phyloP scores from a whole-genome alignment of 2,113 vertebrate species.

The Ploceus nigricollis region DNA sequence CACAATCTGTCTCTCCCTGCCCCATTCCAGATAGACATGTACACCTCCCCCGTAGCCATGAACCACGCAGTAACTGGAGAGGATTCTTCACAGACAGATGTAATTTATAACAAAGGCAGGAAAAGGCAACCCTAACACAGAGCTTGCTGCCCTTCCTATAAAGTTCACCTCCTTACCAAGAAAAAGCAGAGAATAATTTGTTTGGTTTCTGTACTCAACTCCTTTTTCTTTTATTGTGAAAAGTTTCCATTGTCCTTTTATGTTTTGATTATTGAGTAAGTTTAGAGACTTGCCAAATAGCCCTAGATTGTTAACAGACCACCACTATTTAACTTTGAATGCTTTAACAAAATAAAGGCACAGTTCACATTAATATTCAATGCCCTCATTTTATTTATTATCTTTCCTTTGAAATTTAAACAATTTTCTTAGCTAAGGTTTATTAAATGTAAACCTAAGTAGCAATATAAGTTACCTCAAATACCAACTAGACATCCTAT shows the following conservation, averaged over 20 bases:
- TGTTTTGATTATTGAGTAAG: constrained; percentile 64
- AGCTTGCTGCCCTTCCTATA: constrained; percentile 54
- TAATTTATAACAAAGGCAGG: constrained; percentile 63
- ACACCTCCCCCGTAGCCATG: neutral
- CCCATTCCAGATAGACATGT: neutral
- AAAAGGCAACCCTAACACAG: constrained; percentile 49
- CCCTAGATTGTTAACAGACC: constrained; percentile 64
- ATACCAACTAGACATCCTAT: constrained; percentile 1
- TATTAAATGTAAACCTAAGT: constrained; percentile 48
- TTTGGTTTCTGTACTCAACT: constrained; percentile 50
- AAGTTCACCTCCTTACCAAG: constrained; percentile 58
- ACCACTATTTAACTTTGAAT: constrained; percentile 57
- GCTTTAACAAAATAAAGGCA: constrained; percentile 51
- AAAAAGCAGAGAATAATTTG: constrained; percentile 51
- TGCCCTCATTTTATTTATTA: constrained; percentile 48
- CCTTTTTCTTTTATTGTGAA: constrained; percentile 57
- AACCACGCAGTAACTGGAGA: constrained; percentile 6
- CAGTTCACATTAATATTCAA: constrained; percentile 35
- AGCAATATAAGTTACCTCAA: constrained; percentile 35
- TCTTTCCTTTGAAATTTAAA: constrained; percentile 62
- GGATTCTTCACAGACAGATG: constrained; percentile 42
- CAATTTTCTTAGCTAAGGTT: constrained; percentile 45
- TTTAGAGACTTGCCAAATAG: constrained; percentile 60
- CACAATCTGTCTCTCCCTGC: neutral
- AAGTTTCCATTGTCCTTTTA: constrained; percentile 69